Evolutionary conservation across 2,797 vertebrate genomes (phyloP), one percentile per base, ranked within the genome.

Genomic region (Tachyglossus aculeatus): DNA sequence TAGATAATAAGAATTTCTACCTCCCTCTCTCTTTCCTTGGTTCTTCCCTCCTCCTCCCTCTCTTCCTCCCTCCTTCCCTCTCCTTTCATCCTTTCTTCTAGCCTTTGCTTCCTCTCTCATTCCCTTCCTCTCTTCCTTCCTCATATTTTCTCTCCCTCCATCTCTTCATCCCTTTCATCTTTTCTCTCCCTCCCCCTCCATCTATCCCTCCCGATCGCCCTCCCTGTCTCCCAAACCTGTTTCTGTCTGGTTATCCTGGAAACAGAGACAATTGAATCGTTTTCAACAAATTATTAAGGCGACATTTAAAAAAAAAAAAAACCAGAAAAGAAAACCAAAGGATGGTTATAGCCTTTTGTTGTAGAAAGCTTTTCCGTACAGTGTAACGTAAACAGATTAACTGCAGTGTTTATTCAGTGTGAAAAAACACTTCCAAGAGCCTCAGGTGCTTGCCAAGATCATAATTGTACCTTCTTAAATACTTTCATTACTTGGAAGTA

Each of bases 401-500:
- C 88, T 85, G 75, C 88, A 86, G 85, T 91, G 91, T 93, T 93
- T 93, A 93, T 92, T 93, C 91, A 89, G 89, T 91, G 89, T 92
- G 90, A 91, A 93, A 92, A 93, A 89, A 86, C 87, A 83, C 85
- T 89, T 93, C 90, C 87, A 91, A 90, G 91, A 92, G 91, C 86
- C 88, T 81, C 91, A 92, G 90, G 91, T 92, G 91, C 89, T 91
- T 93, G 91, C 91, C 92, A 93, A 93, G 88, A 91, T 90, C 89
- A 87, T 93, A 93, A 93, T 93, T 93, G 92, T 91, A 91, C 91
- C 91, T 93, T 91, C 89, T 92, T 92, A 92, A 93, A 93, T 91
- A 92, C 90, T 92, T 93, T 88, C 89, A 92, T 93, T 93, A 91
- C 90, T 91, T 88, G 82, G 81, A 91, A 91, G 86, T 83, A 91